These are phyloP conservation scores for Drosophila nigrodunni DNA, from an alignment of 1,140 invertebrate genomes.

Conservation along the genomic window DNA sequence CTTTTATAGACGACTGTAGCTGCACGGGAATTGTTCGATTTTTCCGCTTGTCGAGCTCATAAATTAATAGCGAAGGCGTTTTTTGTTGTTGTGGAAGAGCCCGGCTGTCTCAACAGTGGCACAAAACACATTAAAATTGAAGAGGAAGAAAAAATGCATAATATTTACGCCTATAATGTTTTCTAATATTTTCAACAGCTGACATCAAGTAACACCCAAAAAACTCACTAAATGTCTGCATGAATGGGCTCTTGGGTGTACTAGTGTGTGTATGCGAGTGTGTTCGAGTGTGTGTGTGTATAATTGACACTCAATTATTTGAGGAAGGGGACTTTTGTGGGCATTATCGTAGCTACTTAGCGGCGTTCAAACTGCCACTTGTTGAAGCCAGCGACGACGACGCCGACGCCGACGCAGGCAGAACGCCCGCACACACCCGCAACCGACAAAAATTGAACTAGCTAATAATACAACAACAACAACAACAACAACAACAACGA, in stretches of 20 bases:
- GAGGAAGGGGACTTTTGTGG: constrained; percentile 45
- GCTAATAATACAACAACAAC: constrained; percentile 76
- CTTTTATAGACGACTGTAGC: constrained; percentile 9
- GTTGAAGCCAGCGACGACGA: constrained; percentile 31
- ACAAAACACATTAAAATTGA: constrained; percentile 61
- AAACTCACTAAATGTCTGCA: constrained; percentile 28
- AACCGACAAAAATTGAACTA: constrained; percentile 65
- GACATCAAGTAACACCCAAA: constrained; percentile 67
- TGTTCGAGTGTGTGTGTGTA: constrained; percentile 41
- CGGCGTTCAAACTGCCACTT: constrained; percentile 77
- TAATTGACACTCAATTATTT: constrained; percentile 81
- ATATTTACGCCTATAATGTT: constrained; percentile 81
- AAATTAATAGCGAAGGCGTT: constrained; percentile 77
- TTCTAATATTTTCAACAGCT: constrained; percentile 81
- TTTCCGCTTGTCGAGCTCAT: constrained; percentile 49
- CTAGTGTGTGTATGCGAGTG: constrained; percentile 4
- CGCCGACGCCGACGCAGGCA: background rate
- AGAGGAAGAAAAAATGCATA: constrained; percentile 68
- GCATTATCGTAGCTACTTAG: constrained; percentile 80
- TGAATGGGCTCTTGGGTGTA: background rate
- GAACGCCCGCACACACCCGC: constrained; percentile 58
- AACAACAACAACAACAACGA: constrained; percentile 36
- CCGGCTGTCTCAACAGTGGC: constrained; percentile 14
- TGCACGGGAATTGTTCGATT: constrained; percentile 34
- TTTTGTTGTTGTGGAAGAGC: constrained; percentile 15